A percentile compares a stretch with the other conserved stretches of the same genome.
phyloP scores from a whole-genome alignment of 92 coral and sea anemone species.

The Porites divaricata region DNA sequence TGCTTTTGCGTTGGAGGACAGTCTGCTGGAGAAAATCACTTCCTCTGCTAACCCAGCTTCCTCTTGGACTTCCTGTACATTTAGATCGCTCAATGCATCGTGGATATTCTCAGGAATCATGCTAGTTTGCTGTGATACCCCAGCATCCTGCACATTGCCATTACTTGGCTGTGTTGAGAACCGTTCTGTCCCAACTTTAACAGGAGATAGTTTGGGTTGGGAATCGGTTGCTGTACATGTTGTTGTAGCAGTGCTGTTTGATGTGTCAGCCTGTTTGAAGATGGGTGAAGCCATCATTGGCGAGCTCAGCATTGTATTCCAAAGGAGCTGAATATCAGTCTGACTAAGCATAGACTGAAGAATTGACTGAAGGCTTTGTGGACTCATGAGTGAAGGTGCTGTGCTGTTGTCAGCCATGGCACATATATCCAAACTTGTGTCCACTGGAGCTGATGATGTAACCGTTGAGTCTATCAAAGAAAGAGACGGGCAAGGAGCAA shows the following conservation, averaged over 20 bases:
- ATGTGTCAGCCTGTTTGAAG: slow-evolving; percentile 36
- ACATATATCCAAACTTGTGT: slow-evolving; percentile 19
- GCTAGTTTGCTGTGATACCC: neutral
- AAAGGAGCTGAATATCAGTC: slow-evolving; percentile 27
- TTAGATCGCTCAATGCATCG: slow-evolving; percentile 41
- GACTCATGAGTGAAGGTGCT: slow-evolving; percentile 31
- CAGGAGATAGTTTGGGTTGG: slow-evolving; percentile 22
- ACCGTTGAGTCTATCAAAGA: slow-evolving; percentile 10
- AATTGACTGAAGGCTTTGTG: slow-evolving; percentile 41
- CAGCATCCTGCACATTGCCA: neutral
- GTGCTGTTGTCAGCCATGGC: neutral
- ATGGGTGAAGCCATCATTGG: slow-evolving; percentile 26
- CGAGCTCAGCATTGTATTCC: slow-evolving; percentile 37
- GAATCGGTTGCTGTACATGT: slow-evolving; percentile 13
- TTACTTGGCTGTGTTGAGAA: slow-evolving; percentile 14
- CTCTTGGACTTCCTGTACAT: slow-evolving; percentile 42
- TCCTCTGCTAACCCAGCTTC: slow-evolving; percentile 54
- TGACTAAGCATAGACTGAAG: slow-evolving; percentile 31
- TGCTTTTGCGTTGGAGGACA: slow-evolving; percentile 77
- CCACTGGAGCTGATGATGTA: slow-evolving; percentile 22
- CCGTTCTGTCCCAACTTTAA: slow-evolving; percentile 17
- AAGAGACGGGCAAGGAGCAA: neutral
- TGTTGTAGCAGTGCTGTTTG: slow-evolving; percentile 33
- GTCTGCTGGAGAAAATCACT: slow-evolving; percentile 68
- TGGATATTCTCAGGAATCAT: slow-evolving; percentile 31